phyloP scores from a whole-genome alignment of 35 echinoderm and acorn worm genomes.

The Ophioderma brevispina region DNA sequence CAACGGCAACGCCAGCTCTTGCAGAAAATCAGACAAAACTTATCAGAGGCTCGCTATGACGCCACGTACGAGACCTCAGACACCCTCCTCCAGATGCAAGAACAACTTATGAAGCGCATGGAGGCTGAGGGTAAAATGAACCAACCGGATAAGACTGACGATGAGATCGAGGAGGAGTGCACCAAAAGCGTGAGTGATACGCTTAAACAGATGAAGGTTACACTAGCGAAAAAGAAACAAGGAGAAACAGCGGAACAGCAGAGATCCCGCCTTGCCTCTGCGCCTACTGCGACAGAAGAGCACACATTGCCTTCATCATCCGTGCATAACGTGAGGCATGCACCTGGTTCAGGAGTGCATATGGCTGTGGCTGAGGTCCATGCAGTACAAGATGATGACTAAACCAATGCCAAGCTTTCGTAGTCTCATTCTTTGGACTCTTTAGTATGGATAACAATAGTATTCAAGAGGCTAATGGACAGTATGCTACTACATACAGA shows the following conservation, averaged over 20 bases:
- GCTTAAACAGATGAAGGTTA: neutral
- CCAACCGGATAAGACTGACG: neutral
- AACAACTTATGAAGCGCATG: neutral
- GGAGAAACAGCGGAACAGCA: neutral
- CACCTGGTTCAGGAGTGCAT: neutral
- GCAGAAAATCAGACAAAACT: neutral
- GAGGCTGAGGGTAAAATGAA: neutral
- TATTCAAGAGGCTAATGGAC: too few species aligned
- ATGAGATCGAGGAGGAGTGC: neutral
- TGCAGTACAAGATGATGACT: neutral
- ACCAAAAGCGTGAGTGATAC: neutral
- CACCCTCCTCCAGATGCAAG: conserved; percentile 1
- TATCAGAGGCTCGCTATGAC: neutral
- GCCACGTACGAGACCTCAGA: neutral
- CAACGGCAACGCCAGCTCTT: neutral
- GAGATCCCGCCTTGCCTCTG: neutral
- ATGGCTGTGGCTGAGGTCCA: conserved; percentile 3
- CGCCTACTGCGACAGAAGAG: neutral
- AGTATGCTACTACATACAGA: too few species aligned
- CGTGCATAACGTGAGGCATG: neutral
- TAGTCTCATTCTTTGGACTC: too few species aligned
- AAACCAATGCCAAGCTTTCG: neutral
- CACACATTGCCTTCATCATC: neutral
- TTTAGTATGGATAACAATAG: too few species aligned
- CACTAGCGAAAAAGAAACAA: neutral